phyloP scores from a whole-genome alignment of 2,113 vertebrate species.

The Onychorhynchus coronatus region DNA sequence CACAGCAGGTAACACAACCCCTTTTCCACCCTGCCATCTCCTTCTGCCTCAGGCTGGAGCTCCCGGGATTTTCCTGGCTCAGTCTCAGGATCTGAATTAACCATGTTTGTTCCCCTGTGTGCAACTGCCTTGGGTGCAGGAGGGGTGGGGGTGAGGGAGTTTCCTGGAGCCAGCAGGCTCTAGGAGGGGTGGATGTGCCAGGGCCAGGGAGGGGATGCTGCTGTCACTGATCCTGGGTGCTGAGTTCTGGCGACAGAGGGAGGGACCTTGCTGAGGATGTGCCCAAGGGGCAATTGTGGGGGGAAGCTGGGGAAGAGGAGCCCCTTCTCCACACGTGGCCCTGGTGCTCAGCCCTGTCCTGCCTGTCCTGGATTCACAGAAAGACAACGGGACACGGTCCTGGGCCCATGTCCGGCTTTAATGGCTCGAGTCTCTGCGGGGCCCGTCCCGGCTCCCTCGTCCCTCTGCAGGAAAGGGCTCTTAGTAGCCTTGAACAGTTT shows the following conservation, averaged over 20 bases:
- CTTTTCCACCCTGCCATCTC: accelerated
- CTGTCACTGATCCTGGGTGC: accelerated
- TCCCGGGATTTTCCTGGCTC: background rate
- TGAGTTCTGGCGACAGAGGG: no score
- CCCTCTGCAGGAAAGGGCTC: no score
- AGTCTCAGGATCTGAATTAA: background rate
- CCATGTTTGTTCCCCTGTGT: accelerated
- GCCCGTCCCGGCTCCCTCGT: accelerated
- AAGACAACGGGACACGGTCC: accelerated
- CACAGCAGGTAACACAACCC: accelerated
- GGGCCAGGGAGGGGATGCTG: accelerated
- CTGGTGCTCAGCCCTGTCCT: background rate
- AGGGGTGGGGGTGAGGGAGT: accelerated
- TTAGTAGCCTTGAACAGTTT: accelerated
- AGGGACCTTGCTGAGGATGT: background rate
- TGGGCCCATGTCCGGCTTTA: background rate
- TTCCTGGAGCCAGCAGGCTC: background rate
- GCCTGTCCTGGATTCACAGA: background rate
- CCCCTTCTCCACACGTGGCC: background rate
- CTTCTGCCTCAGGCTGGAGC: accelerated
- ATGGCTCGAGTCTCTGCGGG: accelerated
- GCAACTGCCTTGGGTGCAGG: accelerated
- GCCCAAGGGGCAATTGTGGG: accelerated
- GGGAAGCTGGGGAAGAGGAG: background rate
- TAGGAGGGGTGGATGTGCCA: accelerated